Evolutionary conservation across 2,888 invertebrate genomes (phyloP), one percentile per base, ranked within the genome.

Genomic region (Petrophora chlorosata): DNA sequence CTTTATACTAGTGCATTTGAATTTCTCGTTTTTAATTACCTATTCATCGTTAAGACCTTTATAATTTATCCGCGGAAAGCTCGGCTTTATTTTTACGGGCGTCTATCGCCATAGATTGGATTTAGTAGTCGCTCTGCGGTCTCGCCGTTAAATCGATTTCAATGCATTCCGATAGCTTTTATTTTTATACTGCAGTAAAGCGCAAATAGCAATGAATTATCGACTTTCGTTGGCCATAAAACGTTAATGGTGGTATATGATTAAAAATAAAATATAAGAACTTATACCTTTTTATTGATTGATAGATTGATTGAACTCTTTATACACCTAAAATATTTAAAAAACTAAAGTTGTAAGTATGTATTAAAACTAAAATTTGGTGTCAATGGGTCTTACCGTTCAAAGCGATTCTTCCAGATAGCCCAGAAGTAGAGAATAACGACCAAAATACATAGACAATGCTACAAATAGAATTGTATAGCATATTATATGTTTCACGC

Each of bases 141-240:
- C 17, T 16, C 36, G 26, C 32, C 30, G 28, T 50, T 40, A 55
- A 55, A 44, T 47, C 44, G 36, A 48, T 55, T 41, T 17, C 49
- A 50, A 39, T 50, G 43, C 47, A 44, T 46, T 48, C 45, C 43
- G 45, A 52, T 49, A 40, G 35, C 35, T 38, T 43, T 56, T 40
- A 46, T 41, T 53, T 50, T 50, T 44, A 53, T 44, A 22, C 32
- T 56, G 47, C 49, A 38, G 46, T 47, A 51, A 52, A 56, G 35
- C 26, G 23, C 9, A 33, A 50, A 56, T 33, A 12, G 36, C 52
- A 29, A 29, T 36, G 46, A 41, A 46, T 46, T 56, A 52, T 52
- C 36, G 52, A 43, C 32, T 35, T 49, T 49, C 39, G 44, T 40
- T 33, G 38, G 28, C 38, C 23, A 14, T 29, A 42, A 36, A 28